These are phyloP conservation scores for Zeus faber DNA, from an alignment of 2,113 vertebrate species.

Conservation along the genomic window DNA sequence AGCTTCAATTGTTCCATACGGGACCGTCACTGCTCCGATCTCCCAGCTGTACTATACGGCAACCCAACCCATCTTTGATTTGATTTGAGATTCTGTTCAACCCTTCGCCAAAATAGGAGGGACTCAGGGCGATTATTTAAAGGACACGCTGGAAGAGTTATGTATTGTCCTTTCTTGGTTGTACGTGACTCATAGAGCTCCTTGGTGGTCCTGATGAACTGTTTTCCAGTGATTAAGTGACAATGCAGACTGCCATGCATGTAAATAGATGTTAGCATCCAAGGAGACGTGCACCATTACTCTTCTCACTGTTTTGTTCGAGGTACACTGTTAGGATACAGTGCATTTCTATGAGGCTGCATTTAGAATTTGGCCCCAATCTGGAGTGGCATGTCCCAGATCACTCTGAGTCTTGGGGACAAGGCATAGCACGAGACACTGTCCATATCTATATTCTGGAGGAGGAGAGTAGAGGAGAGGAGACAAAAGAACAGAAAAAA, in stretches of 20 bases:
- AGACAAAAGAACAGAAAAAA: neutral
- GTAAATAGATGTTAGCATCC: neutral
- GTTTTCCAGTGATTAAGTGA: too few relatives aligned
- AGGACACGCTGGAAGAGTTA: too few relatives aligned
- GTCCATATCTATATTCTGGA: conserved; percentile 2
- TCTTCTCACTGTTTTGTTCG: neutral
- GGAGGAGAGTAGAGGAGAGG: neutral
- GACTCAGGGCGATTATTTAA: too few relatives aligned
- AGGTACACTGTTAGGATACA: conserved; percentile 22
- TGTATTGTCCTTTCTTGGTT: neutral
- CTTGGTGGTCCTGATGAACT: too few relatives aligned
- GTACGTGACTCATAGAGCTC: neutral
- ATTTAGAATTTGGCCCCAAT: conserved; percentile 52
- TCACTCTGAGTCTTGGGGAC: conserved; percentile 1
- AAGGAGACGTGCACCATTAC: neutral
- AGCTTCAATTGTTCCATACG: too few relatives aligned
- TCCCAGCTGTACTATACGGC: too few relatives aligned
- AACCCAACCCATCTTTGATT: too few relatives aligned
- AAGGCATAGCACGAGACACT: conserved; percentile 1
- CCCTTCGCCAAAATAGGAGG: too few relatives aligned
- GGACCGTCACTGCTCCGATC: too few relatives aligned
- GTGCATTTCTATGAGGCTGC: conserved; percentile 33
- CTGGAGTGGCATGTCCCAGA: conserved; percentile 23
- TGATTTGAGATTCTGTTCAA: too few relatives aligned
- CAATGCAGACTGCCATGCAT: conserved; percentile 8